Base-by-base conservation (phyloP, 1,140 invertebrate genomes). In the Lepidurus packardi region DNA sequence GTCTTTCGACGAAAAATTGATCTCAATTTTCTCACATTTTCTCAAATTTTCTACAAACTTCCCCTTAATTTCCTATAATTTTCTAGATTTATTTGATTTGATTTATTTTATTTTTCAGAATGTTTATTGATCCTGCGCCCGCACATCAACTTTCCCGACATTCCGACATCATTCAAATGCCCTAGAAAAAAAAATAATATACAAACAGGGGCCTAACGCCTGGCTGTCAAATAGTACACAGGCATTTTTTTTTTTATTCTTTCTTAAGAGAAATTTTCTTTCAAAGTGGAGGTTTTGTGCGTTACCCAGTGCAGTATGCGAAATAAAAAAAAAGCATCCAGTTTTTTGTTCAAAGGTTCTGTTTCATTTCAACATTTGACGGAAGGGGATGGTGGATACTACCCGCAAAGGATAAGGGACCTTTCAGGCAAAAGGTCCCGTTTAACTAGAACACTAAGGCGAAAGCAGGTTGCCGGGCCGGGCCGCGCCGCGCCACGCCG, bases 351-450 rank as follows among this genome's bases (percentile, higher is more conserved):
- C 16, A 65, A 65, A 65, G 53, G 16, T 65, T 65, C 53, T 65
- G 53, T 65, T 65, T 65, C 53, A 65, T 65, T 65, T 65, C 53
- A 65, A 13, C 16, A 34, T 34, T 21, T 65, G 53, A 65, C 53
- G 53, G 16, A 13, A 13, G 7, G 21, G 21, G n/a, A 34, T 34
- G 34, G 34, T 34, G 13, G 21, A 65, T n/a, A 65, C 53, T 21
- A 4, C 53, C 16, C 53, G 21, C n/a, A 65, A 16, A 65, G 8
- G 53, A 65, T n/a, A 65, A 65, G 16, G 13, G 53, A 65, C 21
- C 53, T 65, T 65, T n/a, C 21, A 65, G 21, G 3, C 34, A 34
- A 34, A 34, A 34, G 34, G 34, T 34, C 34, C 34, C 34, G 34
- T 34, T 34, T 34, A 9, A 65, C 9, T 65, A 65, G 21, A 65